A percentile compares a stretch with the other conserved stretches of the same genome.
These are phyloP conservation scores for Paratilapia polleni DNA, from an alignment of 2,113 vertebrate genomes.

Conservation along the genomic window DNA sequence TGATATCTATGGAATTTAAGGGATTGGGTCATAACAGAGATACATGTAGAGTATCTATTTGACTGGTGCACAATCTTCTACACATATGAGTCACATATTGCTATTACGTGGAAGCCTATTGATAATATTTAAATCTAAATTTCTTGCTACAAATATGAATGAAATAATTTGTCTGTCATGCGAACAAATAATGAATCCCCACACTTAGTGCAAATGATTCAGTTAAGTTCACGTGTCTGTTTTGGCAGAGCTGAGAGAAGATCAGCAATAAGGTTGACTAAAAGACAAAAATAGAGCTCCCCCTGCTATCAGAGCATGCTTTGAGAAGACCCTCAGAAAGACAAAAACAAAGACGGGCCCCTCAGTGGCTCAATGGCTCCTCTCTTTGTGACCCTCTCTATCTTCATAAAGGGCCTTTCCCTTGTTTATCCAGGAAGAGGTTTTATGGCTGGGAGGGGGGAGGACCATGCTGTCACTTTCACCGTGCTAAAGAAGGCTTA, in stretches of 20 bases:
- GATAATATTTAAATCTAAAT: neutral
- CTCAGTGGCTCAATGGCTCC: slow-evolving; percentile 70
- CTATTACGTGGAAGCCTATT: neutral
- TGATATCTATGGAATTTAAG: slow-evolving; percentile 48
- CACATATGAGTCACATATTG: neutral
- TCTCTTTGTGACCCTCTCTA: slow-evolving; percentile 79
- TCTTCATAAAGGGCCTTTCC: slow-evolving; percentile 77
- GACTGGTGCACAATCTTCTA: neutral
- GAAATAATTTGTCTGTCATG: neutral
- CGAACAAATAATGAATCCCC: slow-evolving; percentile 12
- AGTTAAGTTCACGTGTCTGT: slow-evolving; percentile 64
- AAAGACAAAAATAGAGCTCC: slow-evolving; percentile 69
- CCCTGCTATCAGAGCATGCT: slow-evolving; percentile 63
- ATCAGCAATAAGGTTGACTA: slow-evolving; percentile 52
- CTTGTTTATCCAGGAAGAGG: slow-evolving; percentile 80
- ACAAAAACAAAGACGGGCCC: slow-evolving; percentile 78
- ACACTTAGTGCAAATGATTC: slow-evolving; percentile 48
- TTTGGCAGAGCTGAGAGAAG: slow-evolving; percentile 54
- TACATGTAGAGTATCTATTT: neutral
- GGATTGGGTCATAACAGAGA: neutral
- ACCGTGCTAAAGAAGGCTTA: slow-evolving; percentile 63
- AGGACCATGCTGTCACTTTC: slow-evolving; percentile 77
- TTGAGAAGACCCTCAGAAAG: slow-evolving; percentile 68
- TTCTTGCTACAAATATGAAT: neutral
- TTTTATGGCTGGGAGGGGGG: slow-evolving; percentile 67